A percentile compares a stretch with the other conserved stretches of the same genome.
phyloP scores from a whole-genome alignment of 2,113 vertebrate species.

The Tragelaphus scriptus region DNA sequence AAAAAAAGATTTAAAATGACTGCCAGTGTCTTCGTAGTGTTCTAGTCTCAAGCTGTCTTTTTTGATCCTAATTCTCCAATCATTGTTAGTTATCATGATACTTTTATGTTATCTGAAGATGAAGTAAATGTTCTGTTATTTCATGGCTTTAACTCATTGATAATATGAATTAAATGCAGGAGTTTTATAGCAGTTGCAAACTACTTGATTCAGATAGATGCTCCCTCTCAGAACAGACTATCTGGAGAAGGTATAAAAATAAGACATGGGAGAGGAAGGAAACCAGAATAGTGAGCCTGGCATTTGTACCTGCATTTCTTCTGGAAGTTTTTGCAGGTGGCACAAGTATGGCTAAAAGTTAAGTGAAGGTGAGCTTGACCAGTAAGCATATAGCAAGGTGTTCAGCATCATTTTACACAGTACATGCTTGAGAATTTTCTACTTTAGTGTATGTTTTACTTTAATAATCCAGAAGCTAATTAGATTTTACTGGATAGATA shows the following conservation, averaged over 20 bases:
- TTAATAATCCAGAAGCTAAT: background rate
- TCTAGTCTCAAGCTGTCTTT: background rate
- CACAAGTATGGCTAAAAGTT: background rate
- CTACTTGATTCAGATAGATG: background rate
- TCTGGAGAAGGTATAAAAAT: background rate
- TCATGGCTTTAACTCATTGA: background rate
- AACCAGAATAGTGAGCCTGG: background rate
- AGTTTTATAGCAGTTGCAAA: background rate
- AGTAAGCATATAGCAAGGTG: background rate
- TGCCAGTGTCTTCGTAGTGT: background rate
- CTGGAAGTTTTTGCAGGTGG: background rate
- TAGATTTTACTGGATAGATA: constrained; percentile 4
- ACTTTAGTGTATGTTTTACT: background rate
- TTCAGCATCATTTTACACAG: background rate
- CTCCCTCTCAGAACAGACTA: background rate
- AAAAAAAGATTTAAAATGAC: background rate
- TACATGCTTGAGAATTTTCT: background rate
- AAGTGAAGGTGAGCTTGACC: background rate
- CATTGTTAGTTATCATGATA: background rate
- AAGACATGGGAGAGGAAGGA: background rate
- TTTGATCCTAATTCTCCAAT: background rate
- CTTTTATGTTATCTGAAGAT: background rate
- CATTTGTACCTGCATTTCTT: background rate
- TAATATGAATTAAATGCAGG: background rate
- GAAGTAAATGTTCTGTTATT: background rate